These are phyloP conservation scores for Cephus pygmeus DNA, from an alignment of 2,888 invertebrate genomes.

Conservation along the genomic window DNA sequence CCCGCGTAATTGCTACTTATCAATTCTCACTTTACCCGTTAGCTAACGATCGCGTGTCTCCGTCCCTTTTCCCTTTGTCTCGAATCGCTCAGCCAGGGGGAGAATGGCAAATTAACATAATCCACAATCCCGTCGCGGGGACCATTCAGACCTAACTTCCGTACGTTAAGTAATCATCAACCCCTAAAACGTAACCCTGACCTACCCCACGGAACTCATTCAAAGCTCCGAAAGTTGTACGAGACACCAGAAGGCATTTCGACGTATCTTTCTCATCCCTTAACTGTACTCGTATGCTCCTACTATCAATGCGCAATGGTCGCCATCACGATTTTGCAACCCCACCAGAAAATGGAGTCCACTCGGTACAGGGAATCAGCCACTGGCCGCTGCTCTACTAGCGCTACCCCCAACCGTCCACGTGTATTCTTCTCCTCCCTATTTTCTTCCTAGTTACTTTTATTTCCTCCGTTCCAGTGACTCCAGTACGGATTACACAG, in stretches of 20 bases:
- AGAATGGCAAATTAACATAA: conserved; percentile 30
- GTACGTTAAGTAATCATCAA: background rate
- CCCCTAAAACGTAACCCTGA: background rate
- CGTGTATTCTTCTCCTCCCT: background rate
- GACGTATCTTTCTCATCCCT: conserved; percentile 5
- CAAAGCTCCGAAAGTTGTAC: background rate
- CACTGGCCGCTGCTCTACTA: background rate
- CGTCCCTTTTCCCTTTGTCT: background rate
- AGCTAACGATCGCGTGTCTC: background rate
- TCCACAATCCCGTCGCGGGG: conserved; percentile 5
- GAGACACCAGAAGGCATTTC: background rate
- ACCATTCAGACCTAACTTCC: background rate
- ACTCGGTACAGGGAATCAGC: background rate
- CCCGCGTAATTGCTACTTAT: background rate
- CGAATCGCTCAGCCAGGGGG: background rate
- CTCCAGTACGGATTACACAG: background rate
- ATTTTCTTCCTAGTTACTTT: background rate
- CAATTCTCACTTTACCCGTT: background rate
- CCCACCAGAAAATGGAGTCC: background rate
- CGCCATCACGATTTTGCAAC: background rate
- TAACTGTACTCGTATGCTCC: background rate
- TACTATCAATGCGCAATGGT: background rate
- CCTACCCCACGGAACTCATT: background rate
- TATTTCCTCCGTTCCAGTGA: background rate
- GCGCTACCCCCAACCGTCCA: too few relatives aligned